Evolutionary conservation across 2,888 invertebrate genomes (phyloP), one percentile per base, ranked within the genome.

Genomic region (Thymelicus acteon): DNA sequence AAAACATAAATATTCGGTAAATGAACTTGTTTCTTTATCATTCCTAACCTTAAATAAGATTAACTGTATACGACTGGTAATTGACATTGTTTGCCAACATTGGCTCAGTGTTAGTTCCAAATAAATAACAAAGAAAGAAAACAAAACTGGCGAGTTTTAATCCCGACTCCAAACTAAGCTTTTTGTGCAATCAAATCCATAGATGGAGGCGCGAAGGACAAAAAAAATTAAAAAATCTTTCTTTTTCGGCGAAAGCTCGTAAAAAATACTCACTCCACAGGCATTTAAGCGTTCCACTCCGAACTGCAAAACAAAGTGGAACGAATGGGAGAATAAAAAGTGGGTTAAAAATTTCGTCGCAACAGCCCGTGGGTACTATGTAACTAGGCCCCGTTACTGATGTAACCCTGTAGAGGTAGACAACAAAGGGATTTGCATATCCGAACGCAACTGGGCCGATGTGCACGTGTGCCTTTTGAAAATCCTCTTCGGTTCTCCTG

Each of bases 361-460:
- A 52, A 61, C 61, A 61, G 49, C 62, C 58, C n/a, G 57, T 13
- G 52, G 49, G 49, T 49, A 58, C 58, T 48, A 49, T 60, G 66
- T 82, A 86, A 85, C 77, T 74, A 72, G 74, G 80, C 80, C 80
- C 90, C 88, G 89, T 88, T 88, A 89, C 77, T 88, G 87, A 90
- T 83, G 79, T 78, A 75, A 74, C 75, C 80, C 86, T 31, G 31
- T 31, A 19, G 60, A 48, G 60, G 70, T 70, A 85, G 87, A 91
- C 90, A 90, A 91, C 90, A 91, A 92, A 92, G 87, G 79, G 85
- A 91, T 92, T 92, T 91, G 90, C 92, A 92, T 91, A 86, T 86
- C 82, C 82, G 83, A 84, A 85, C 87, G 88, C 77, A 89, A 87
- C 79, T 80, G 77, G 80, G 79, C 75, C 80, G 77, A 67, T 75